These are phyloP conservation scores for Leptinotarsa undecemlineata DNA, from an alignment of 1,140 invertebrate species.

Conservation along the genomic window DNA sequence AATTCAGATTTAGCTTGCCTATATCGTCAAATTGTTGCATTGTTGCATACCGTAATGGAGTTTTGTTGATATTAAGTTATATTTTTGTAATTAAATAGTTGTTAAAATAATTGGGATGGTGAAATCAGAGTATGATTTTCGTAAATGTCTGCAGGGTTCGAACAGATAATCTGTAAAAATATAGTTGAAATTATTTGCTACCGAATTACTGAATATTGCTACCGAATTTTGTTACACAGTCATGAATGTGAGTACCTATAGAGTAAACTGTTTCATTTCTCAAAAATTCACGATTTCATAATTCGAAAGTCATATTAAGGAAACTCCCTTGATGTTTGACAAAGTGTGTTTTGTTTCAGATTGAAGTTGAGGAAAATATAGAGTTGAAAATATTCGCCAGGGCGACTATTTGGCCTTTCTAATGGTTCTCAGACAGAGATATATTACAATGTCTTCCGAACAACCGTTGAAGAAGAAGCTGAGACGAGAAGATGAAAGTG, in stretches of 20 bases:
- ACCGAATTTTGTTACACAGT: neutral
- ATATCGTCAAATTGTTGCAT: neutral
- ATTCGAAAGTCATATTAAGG: neutral
- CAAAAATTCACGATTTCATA: neutral
- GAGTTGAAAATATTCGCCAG: neutral
- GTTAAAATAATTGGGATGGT: neutral
- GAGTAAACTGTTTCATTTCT: neutral
- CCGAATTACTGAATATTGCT: neutral
- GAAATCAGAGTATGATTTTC: neutral
- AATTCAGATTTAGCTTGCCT: neutral
- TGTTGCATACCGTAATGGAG: neutral
- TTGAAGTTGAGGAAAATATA: neutral
- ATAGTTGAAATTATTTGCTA: neutral
- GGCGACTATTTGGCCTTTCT: conserved; percentile 35
- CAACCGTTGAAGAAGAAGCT: conserved; percentile 78
- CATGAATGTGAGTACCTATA: neutral
- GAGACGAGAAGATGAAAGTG: conserved; percentile 62
- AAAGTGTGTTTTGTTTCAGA: conserved; percentile 1
- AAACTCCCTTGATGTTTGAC: neutral
- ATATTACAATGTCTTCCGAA: conserved; percentile 63
- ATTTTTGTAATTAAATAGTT: neutral
- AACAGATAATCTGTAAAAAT: neutral
- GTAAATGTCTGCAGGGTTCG: neutral
- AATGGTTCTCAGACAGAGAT: conserved; percentile 53
- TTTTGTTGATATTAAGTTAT: conserved; percentile 1